A percentile compares a stretch with the other conserved stretches of the same genome.
Evolutionary conservation across 2,888 invertebrate genomes (phyloP).

Genomic region (Dynastes maya): DNA sequence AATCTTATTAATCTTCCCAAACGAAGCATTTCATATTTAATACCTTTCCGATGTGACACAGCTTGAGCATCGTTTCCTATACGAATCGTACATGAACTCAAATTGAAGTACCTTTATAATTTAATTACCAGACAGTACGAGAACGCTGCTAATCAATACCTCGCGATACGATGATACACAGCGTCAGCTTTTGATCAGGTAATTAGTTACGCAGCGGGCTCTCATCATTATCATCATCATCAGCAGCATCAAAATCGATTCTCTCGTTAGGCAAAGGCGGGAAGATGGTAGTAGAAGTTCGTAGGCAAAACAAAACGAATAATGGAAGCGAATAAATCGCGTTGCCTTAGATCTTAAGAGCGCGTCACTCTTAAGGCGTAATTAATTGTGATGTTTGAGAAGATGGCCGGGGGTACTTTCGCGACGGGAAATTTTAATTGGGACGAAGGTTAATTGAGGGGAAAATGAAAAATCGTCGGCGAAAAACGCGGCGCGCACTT

Average conservation of each 20-base stretch:
- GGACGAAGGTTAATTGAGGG: constrained; percentile 9
- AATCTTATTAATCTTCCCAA: too few species aligned
- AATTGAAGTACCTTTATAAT: too few species aligned
- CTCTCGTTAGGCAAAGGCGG: background rate
- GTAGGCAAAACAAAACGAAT: background rate
- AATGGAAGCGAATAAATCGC: background rate
- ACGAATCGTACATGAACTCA: too few species aligned
- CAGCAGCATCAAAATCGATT: too few species aligned
- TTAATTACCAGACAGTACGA: too few species aligned
- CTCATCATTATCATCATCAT: background rate
- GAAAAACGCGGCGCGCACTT: too few species aligned
- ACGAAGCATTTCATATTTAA: too few species aligned
- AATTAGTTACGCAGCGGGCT: background rate
- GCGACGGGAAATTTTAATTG: constrained; percentile 6
- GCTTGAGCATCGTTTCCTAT: too few species aligned
- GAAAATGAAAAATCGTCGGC: background rate
- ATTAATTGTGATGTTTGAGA: constrained; percentile 9
- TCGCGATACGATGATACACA: background rate
- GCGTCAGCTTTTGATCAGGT: background rate
- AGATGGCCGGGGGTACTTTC: background rate
- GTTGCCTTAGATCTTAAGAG: background rate
- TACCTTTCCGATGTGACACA: too few species aligned
- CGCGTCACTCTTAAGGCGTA: background rate
- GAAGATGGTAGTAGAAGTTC: background rate
- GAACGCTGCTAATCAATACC: background rate